phyloP scores from a whole-genome alignment of 2,113 vertebrate species.

The Mesitornis unicolor region DNA sequence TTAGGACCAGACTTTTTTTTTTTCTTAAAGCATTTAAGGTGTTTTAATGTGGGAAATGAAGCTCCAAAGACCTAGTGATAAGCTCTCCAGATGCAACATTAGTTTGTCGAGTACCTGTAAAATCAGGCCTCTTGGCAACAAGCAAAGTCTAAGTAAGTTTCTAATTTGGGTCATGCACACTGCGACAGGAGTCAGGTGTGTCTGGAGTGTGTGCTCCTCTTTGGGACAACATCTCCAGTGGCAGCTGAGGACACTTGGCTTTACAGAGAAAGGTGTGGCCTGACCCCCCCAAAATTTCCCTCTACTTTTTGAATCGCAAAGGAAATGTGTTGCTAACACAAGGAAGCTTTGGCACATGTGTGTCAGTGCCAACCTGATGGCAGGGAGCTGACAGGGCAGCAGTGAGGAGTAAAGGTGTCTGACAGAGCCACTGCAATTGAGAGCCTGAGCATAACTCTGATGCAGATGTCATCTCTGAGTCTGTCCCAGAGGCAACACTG shows the following conservation, averaged over 20 bases:
- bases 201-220: not conserved
- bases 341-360: fast-evolving
- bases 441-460: not conserved
- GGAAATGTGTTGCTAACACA: not conserved
- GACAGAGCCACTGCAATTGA: not conserved
- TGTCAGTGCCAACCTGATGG: not conserved
- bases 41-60: not conserved
- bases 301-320: not conserved
- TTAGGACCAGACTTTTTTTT: not conserved
- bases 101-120: not conserved
- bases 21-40: not conserved
- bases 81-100: not conserved
- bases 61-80: not conserved
- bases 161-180: not conserved
- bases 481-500: not conserved
- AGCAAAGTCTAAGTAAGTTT: not conserved
- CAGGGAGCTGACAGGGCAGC: not conserved
- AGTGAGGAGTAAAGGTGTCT: not conserved
- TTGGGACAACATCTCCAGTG: not conserved
- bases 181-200: not conserved
- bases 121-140: not conserved
- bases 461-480: not conserved
- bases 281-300: not conserved
- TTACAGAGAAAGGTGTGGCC: not conserved
- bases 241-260: not conserved